Conservation (phyloP, 2,888 invertebrate species). For the Cryptocheilus praepositus region DNA sequence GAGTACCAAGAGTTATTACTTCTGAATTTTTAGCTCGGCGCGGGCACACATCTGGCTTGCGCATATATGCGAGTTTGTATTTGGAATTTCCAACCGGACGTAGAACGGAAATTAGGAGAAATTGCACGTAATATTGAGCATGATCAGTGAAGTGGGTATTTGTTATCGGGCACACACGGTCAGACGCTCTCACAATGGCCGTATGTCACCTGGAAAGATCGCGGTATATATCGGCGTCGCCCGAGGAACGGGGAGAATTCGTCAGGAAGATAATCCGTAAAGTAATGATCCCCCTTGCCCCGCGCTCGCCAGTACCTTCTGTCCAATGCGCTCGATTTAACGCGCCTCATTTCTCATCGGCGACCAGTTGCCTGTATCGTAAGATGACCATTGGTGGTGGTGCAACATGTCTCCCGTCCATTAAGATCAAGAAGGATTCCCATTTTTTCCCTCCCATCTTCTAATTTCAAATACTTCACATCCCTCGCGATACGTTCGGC, state of each 20-base stretch:
- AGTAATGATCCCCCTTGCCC: slow-evolving; percentile 49
- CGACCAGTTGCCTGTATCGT: slow-evolving; percentile 23
- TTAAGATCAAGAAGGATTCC: neutral
- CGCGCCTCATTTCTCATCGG: slow-evolving; percentile 56
- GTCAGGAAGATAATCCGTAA: slow-evolving; percentile 53
- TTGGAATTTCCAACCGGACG: neutral
- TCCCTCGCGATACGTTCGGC: too few relatives aligned
- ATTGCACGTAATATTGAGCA: too few relatives aligned
- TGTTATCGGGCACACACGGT: too few relatives aligned
- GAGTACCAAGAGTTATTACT: slow-evolving; percentile 36
- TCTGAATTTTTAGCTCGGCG: too few relatives aligned
- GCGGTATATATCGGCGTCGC: slow-evolving; percentile 31
- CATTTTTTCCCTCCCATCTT: too few relatives aligned
- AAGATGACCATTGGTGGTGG: slow-evolving; percentile 24
- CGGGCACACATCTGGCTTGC: neutral
- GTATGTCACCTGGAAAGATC: slow-evolving; percentile 42
- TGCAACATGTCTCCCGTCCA: neutral
- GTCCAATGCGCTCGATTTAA: slow-evolving; percentile 63
- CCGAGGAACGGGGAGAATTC: slow-evolving; percentile 43
- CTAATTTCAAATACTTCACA: too few relatives aligned
- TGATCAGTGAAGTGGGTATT: too few relatives aligned
- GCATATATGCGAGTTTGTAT: neutral
- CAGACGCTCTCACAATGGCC: slow-evolving; percentile 15
- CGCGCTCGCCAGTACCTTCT: slow-evolving; percentile 60
- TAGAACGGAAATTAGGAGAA: too few relatives aligned